Percentiles rank a stretch among this genome's conserved stretches.
phyloP scores from a whole-genome alignment of 2,888 invertebrate species.

The Yponomeuta evonymella region DNA sequence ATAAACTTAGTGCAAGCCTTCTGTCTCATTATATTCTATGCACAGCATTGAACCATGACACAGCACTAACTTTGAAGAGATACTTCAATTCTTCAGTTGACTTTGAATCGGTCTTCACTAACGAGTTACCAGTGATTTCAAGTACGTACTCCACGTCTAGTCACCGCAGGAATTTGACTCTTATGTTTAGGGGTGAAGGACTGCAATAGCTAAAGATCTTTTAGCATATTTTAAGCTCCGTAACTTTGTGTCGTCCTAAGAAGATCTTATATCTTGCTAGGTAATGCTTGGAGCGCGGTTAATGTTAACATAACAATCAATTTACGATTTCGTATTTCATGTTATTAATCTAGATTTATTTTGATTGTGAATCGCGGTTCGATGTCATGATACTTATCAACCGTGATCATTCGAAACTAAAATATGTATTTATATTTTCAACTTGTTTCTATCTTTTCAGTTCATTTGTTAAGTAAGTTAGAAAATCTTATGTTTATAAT shows the following conservation, averaged over 20 bases:
- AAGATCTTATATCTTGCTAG: slow-evolving; percentile 10
- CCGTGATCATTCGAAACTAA: too few species aligned
- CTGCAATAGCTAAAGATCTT: neutral
- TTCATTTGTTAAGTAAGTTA: too few species aligned
- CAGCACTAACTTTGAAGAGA: slow-evolving; percentile 67
- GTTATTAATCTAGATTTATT: slow-evolving; percentile 17
- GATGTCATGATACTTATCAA: neutral
- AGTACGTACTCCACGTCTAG: neutral
- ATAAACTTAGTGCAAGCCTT: slow-evolving; percentile 10
- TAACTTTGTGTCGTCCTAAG: slow-evolving; percentile 9
- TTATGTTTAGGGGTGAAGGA: neutral
- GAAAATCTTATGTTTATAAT: too few species aligned
- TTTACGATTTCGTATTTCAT: slow-evolving; percentile 12
- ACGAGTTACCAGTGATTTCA: slow-evolving; percentile 41
- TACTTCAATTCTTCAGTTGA: slow-evolving; percentile 68
- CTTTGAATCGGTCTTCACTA: slow-evolving; percentile 52
- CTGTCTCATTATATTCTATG: slow-evolving; percentile 40
- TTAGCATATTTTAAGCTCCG: neutral
- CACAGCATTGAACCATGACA: slow-evolving; percentile 49
- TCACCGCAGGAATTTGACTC: neutral
- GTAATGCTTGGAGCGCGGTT: slow-evolving; percentile 8
- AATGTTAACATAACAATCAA: slow-evolving; percentile 15
- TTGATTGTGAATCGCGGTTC: neutral
- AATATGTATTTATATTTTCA: too few species aligned
- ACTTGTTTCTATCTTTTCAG: too few species aligned